These are phyloP conservation scores for Oscheius myriophilus DNA, from an alignment of 2,888 invertebrate genomes.

Conservation along the genomic window DNA sequence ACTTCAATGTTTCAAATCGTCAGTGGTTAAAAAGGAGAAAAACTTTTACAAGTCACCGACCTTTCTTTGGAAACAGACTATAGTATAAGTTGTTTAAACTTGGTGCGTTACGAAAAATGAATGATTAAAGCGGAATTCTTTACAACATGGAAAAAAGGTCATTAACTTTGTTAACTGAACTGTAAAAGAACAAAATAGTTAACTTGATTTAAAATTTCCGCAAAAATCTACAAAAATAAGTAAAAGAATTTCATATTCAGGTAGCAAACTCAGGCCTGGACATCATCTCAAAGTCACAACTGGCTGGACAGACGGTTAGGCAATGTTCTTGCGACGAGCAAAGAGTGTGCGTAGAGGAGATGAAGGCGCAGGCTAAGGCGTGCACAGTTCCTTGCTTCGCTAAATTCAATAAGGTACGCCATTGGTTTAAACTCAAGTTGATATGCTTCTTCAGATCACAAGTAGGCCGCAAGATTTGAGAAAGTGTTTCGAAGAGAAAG, in stretches of 20 bases:
- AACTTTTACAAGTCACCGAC: too few species aligned
- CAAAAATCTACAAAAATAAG: not conserved
- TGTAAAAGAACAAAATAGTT: too few species aligned
- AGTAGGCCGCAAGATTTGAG: conserved; percentile 58
- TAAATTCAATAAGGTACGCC: conserved; percentile 53
- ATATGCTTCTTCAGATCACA: conserved; percentile 49
- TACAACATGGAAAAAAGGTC: too few species aligned
- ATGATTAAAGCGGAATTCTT: too few species aligned
- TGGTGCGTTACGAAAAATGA: too few species aligned
- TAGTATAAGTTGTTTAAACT: too few species aligned
- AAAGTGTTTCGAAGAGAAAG: conserved; percentile 61
- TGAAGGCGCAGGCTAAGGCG: conserved; percentile 62
- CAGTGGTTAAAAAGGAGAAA: too few species aligned
- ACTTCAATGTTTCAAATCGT: too few species aligned
- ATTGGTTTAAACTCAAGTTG: not conserved
- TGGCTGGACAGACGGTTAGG: conserved; percentile 48
- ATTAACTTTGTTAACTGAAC: too few species aligned
- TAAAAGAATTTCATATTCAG: conserved; percentile 26
- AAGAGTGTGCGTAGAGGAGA: conserved; percentile 61
- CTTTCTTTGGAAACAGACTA: too few species aligned
- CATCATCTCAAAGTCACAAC: conserved; percentile 38
- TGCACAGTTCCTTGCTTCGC: conserved; percentile 64
- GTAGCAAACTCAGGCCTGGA: conserved; percentile 42
- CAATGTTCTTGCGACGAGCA: conserved; percentile 67
- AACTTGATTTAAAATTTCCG: not conserved